Evolutionary conservation across 2,797 vertebrate genomes (phyloP).

Genomic region (Takifugu ocellatus): DNA sequence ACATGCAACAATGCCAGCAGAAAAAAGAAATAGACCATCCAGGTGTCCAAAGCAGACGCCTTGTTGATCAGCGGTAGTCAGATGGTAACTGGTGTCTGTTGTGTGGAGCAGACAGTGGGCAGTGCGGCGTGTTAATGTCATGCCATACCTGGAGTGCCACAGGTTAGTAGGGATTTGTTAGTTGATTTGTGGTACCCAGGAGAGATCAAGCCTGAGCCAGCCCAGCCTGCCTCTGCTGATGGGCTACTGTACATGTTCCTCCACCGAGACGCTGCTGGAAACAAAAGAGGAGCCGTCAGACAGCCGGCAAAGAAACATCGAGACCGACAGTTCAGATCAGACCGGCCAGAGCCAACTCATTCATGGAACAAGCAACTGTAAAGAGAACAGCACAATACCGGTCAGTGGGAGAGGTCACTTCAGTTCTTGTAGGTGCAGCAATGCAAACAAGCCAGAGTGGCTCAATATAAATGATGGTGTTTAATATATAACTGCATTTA

Average conservation of each 20-base stretch:
- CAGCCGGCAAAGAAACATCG: too few species aligned
- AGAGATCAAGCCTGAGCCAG: slow-evolving; percentile 84
- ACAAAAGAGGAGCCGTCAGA: slow-evolving; percentile 47
- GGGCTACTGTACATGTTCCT: slow-evolving; percentile 93
- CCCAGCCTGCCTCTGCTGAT: slow-evolving; percentile 78
- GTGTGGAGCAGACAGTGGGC: slow-evolving; percentile 39
- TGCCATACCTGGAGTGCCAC: slow-evolving; percentile 96
- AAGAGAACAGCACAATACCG: background rate
- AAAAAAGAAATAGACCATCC: slow-evolving; percentile 3
- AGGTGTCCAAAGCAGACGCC: slow-evolving; percentile 9
- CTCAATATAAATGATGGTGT: background rate
- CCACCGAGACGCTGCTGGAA: slow-evolving; percentile 85
- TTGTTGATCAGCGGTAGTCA: slow-evolving; percentile 30
- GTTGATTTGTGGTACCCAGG: slow-evolving; percentile 96
- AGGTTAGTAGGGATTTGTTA: slow-evolving; percentile 98
- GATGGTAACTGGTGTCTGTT: slow-evolving; percentile 24
- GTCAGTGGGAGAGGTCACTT: background rate
- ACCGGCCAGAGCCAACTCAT: too few species aligned
- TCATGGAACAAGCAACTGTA: background rate
- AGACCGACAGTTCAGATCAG: too few species aligned
- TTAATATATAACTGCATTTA: slow-evolving; percentile 3
- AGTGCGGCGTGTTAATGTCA: slow-evolving; percentile 72
- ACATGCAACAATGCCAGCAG: slow-evolving; percentile 42
- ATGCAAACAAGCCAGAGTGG: background rate
- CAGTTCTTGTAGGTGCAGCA: background rate